Conservation (phyloP, 2,888 invertebrate species). For the Cheiracanthium punctorium region DNA sequence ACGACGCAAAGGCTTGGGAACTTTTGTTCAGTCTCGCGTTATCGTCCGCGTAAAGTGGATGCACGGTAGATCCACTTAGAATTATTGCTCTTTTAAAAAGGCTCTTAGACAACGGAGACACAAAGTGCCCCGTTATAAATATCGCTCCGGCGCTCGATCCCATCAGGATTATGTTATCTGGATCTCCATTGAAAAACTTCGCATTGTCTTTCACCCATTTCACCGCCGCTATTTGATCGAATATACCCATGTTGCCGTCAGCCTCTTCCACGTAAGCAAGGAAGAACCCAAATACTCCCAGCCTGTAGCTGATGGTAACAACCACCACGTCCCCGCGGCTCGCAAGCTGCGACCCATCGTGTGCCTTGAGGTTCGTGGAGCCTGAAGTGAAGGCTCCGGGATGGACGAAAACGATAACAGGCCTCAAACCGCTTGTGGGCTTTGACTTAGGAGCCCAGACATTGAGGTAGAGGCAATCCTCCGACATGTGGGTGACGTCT, state of each 20-base stretch:
- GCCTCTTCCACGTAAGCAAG: neutral
- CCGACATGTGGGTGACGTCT: neutral
- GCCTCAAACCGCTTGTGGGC: neutral
- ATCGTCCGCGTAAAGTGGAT: constrained; percentile 28
- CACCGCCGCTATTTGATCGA: constrained; percentile 62
- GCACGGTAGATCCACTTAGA: constrained; percentile 38
- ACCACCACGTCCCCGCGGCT: neutral
- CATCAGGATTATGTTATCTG: constrained; percentile 52
- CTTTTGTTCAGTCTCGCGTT: constrained; percentile 18
- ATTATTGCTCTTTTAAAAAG: constrained; percentile 59
- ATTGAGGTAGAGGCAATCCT: neutral
- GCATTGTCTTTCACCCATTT: constrained; percentile 63
- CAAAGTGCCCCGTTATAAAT: constrained; percentile 23
- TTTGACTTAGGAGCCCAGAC: neutral
- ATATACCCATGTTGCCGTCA: neutral
- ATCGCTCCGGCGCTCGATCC: constrained; percentile 65
- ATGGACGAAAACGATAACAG: neutral
- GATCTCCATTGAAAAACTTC: constrained; percentile 51
- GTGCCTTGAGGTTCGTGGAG: neutral
- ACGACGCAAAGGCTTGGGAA: constrained; percentile 16
- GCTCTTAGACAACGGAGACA: constrained; percentile 39
- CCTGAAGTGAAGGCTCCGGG: neutral
- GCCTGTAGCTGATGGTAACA: neutral
- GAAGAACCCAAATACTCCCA: neutral
- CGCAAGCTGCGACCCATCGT: neutral